phyloP scores from a whole-genome alignment of 2,797 vertebrate species.

The Odontamblyopus lacepedii region DNA sequence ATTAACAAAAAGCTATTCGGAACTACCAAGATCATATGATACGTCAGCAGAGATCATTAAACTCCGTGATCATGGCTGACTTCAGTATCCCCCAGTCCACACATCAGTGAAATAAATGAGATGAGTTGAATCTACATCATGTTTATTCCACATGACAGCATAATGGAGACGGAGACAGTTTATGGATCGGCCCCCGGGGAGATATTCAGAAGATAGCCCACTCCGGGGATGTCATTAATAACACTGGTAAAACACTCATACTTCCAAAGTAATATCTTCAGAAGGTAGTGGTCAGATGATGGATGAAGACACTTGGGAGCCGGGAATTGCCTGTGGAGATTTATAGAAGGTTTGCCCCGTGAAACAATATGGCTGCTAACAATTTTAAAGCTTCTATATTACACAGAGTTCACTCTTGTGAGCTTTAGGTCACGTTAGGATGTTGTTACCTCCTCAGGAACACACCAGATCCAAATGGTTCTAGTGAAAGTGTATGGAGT shows the following conservation, averaged over 20 bases:
- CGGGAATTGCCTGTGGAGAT: not conserved
- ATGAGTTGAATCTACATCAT: constrained; percentile 23
- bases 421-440: too few relatives aligned
- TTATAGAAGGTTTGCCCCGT: not conserved
- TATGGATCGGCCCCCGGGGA: constrained; percentile 47
- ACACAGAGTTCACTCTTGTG: too few relatives aligned
- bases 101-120: not conserved
- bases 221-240: constrained; percentile 31
- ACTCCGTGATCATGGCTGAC: too few relatives aligned
- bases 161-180: constrained; percentile 63
- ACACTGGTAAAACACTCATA: not conserved
- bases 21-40: too few relatives aligned
- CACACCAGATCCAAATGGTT: too few relatives aligned
- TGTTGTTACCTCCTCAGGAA: too few relatives aligned
- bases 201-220: constrained; percentile 50
- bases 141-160: constrained; percentile 61
- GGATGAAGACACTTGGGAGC: not conserved
- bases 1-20: too few relatives aligned
- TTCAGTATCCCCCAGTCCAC: not conserved
- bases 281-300: not conserved
- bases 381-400: too few relatives aligned
- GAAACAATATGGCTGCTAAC: not conserved
- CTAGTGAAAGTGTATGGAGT: too few relatives aligned
- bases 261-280: not conserved
- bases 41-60: too few relatives aligned